Conservation (phyloP, 2,797 vertebrate genomes). For the Podarcis lilfordi region DNA sequence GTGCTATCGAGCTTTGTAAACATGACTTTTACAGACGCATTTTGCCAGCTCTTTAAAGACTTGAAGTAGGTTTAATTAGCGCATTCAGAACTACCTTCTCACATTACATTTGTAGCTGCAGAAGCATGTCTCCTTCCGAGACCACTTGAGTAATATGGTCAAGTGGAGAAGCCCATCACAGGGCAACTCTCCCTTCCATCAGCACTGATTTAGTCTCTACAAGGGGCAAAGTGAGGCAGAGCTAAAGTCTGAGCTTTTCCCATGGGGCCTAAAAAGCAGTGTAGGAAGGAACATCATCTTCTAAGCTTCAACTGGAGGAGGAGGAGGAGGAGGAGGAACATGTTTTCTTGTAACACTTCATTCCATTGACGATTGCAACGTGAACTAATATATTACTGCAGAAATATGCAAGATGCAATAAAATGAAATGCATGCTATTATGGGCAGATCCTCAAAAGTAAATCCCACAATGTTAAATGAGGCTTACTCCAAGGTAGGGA, state of each 20-base stretch:
- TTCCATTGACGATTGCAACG: constrained; percentile 60
- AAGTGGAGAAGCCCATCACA: no score
- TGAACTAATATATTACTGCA: constrained; percentile 58
- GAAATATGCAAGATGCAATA: constrained; percentile 40
- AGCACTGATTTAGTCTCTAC: background rate
- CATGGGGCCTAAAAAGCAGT: background rate
- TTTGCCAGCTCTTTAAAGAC: constrained; percentile 61
- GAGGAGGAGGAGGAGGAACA: background rate
- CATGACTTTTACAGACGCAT: constrained; percentile 46
- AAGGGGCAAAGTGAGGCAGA: background rate
- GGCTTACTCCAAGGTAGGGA: background rate
- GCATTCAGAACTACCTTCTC: constrained; percentile 29
- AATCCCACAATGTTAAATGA: background rate
- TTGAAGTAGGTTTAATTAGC: constrained; percentile 69
- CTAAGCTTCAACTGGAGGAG: background rate
- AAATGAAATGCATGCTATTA: background rate
- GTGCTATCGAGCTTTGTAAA: constrained; percentile 40
- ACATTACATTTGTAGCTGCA: background rate
- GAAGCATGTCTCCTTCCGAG: background rate
- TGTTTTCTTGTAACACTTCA: constrained; percentile 64
- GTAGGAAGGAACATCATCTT: background rate
- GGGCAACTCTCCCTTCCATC: background rate
- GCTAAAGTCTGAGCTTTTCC: background rate
- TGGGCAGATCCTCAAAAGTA: background rate
- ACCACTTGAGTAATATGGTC: background rate